Evolutionary conservation across 2,888 invertebrate species (phyloP).

Genomic region (Plagiodera versicolora): DNA sequence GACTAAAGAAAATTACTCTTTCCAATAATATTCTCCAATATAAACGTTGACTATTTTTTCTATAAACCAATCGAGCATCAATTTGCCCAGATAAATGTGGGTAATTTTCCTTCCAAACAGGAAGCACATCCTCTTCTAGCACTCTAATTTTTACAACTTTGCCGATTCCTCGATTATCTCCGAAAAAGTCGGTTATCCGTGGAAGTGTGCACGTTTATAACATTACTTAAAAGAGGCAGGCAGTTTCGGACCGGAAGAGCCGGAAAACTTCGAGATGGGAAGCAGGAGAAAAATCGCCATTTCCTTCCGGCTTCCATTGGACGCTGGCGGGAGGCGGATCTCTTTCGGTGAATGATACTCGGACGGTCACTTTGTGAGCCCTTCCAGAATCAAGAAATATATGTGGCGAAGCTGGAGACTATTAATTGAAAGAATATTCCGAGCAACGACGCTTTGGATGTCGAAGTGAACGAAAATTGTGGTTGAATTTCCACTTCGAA

Average conservation of each 20-base stretch:
- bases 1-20: too few relatives aligned
- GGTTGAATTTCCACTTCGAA: too few relatives aligned
- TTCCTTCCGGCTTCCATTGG: slow-evolving; percentile 47
- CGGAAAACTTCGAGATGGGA: slow-evolving; percentile 36
- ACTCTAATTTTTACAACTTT: slow-evolving; percentile 8
- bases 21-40: too few relatives aligned
- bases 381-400: slow-evolving; percentile 10
- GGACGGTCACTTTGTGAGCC: slow-evolving; percentile 22
- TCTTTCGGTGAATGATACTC: slow-evolving; percentile 15
- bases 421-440: not conserved
- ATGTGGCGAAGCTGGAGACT: slow-evolving; percentile 1
- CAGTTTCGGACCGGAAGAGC: slow-evolving; percentile 38
- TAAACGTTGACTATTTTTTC: not conserved
- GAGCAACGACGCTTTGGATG: not conserved
- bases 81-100: not conserved
- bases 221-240: slow-evolving; percentile 41
- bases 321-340: slow-evolving; percentile 28
- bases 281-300: slow-evolving; percentile 44
- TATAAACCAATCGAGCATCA: not conserved
- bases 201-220: slow-evolving; percentile 38
- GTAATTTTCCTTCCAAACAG: slow-evolving; percentile 10
- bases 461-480: too few relatives aligned
- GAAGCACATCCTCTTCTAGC: slow-evolving; percentile 1
- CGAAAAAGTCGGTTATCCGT: slow-evolving; percentile 27
- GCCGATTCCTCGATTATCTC: slow-evolving; percentile 22